Evolutionary conservation across 2,888 invertebrate species (phyloP), one percentile per base, ranked within the genome.

Genomic region (Drosophila peninsularis): DNA sequence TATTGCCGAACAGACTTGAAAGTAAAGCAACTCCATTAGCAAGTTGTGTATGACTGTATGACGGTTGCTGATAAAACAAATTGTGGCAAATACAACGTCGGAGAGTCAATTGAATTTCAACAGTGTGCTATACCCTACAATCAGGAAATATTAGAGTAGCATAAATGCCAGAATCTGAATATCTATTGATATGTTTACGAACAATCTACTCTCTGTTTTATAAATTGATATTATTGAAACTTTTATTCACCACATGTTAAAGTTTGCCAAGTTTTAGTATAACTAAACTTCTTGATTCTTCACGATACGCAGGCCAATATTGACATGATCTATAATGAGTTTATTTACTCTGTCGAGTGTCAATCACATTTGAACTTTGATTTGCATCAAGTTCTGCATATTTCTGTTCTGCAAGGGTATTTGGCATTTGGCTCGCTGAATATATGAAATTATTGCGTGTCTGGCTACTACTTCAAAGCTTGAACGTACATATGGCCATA

Each of bases 1-100:
- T 34, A 19, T 36, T 37, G 19, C 44, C 44, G 11, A 44, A 17
- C 27, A 39, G 44, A 41, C 39, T 36, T 55, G 37, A 67, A 52
- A 47, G 34, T 53, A 17, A 37, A 27, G 14, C 44, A 62, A 77
- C 60, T 54, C 42, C 52, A 75, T 63, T 62, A 70, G 54, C 53
- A 54, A 55, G 44, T 30, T 36, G 3, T 47, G 39, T 39, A 32
- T 11, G 6, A n/a, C 11, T 30, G n/a, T 39, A 32, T 11, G 6
- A n/a, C 11, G 19, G n/a, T 11, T 62, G 49, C 27, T 44, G 76
- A 64, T 64, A 56, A 52, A 52, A 52, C 3, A 52, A 32, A 49
- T 32, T 49, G 19, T 17, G 30, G 30, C 30, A 17, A 24, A 36
- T 52, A 36, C 13, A 21, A 21, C 34, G 50, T 50, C 50, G 36